Percentiles rank a stretch among this genome's conserved stretches.
Evolutionary conservation across 1,140 invertebrate species (phyloP).

Genomic region (Dryas iulia): DNA sequence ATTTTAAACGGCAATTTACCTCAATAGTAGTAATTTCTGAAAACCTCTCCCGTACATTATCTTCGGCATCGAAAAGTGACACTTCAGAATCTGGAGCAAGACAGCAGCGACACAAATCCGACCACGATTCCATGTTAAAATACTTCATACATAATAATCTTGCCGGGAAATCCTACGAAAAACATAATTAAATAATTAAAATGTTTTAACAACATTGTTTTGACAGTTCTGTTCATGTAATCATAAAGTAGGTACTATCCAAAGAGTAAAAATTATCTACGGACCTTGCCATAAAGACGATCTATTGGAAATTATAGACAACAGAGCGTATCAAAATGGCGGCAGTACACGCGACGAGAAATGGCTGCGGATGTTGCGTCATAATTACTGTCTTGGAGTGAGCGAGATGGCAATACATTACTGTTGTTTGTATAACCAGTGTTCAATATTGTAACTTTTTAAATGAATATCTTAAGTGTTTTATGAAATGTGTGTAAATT

Average conservation of each 20-base stretch:
- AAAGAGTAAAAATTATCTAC: conserved; percentile 80
- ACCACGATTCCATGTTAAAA: conserved; percentile 72
- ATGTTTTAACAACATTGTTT: conserved; percentile 56
- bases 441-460: neutral
- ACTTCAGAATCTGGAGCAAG: conserved; percentile 62
- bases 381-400: neutral
- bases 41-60: conserved; percentile 64
- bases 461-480: neutral
- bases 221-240: conserved; percentile 59
- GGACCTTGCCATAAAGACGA: conserved; percentile 76
- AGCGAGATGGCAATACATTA: neutral
- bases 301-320: conserved; percentile 77
- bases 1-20: conserved; percentile 39
- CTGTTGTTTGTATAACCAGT: no score
- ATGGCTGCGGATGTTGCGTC: conserved; percentile 26
- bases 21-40: conserved; percentile 67
- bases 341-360: conserved; percentile 28
- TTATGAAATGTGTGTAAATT: neutral
- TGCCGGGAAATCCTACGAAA: conserved; percentile 62
- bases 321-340: conserved; percentile 70
- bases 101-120: conserved; percentile 74
- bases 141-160: conserved; percentile 53
- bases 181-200: conserved; percentile 31
- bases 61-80: conserved; percentile 57
- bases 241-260: conserved; percentile 59